phyloP scores from a whole-genome alignment of 2,888 invertebrate species.

The Meteorus colon region DNA sequence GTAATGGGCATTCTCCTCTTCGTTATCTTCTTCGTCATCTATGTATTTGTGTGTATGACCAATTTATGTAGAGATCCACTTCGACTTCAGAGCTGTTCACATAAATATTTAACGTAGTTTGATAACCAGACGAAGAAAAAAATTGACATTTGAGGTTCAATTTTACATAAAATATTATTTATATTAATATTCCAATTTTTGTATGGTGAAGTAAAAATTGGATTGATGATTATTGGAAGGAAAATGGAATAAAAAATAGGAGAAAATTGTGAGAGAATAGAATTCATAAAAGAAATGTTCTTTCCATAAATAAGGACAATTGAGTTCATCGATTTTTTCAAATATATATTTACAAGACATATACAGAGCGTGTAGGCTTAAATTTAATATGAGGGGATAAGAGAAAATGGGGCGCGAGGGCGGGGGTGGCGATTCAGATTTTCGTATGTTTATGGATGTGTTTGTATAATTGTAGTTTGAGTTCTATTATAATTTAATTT shows the following conservation, averaged over 20 bases:
- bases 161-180: no score
- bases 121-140: no score
- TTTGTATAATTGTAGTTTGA: constrained; percentile 27
- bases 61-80: no score
- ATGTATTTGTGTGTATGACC: background rate
- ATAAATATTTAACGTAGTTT: no score
- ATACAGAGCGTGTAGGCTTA: constrained; percentile 69
- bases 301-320: constrained; percentile 21
- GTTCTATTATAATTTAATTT: background rate
- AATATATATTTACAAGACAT: constrained; percentile 72
- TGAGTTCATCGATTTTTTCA: constrained; percentile 58
- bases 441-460: constrained; percentile 54
- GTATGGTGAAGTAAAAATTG: no score
- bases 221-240: no score
- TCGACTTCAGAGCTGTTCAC: no score
- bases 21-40: constrained; percentile 23
- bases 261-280: no score
- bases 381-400: constrained; percentile 57
- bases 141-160: no score
- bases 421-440: constrained; percentile 20
- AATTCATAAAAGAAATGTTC: background rate
- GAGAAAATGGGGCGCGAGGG: background rate
- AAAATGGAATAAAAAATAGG: no score
- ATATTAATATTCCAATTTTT: no score
- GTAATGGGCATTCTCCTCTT: constrained; percentile 22